These are phyloP conservation scores for Graphium colonna DNA, from an alignment of 2,888 invertebrate genomes.

Conservation along the genomic window DNA sequence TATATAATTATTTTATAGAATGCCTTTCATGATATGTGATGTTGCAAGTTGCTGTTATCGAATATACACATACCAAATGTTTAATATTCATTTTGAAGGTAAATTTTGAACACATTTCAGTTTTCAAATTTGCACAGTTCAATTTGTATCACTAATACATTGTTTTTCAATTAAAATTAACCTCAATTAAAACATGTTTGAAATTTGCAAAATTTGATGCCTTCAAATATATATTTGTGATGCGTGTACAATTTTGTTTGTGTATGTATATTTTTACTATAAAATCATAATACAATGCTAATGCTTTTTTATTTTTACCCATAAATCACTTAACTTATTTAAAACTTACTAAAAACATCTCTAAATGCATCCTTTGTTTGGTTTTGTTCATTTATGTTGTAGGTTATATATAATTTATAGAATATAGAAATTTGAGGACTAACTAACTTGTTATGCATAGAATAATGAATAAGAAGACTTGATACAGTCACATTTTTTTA, in stretches of 20 bases:
- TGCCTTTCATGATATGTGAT: constrained; percentile 13
- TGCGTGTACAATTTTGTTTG: constrained; percentile 71
- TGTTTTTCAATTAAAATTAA: constrained; percentile 8
- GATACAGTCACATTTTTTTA: too few species aligned
- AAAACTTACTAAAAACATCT: too few species aligned
- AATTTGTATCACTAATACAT: background rate
- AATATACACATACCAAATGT: constrained; percentile 17
- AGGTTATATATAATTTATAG: too few species aligned
- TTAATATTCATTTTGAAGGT: constrained; percentile 10
- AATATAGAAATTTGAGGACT: too few species aligned
- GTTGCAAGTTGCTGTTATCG: constrained; percentile 12
- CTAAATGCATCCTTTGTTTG: too few species aligned
- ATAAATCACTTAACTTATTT: too few species aligned
- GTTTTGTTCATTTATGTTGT: too few species aligned
- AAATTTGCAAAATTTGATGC: constrained; percentile 31
- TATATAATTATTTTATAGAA: constrained; percentile 17
- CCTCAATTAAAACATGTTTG: constrained; percentile 18
- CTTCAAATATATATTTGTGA: constrained; percentile 59
- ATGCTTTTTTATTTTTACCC: constrained; percentile 56
- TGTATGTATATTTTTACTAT: constrained; percentile 78
- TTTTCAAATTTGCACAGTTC: background rate
- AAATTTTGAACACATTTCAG: background rate
- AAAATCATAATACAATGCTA: constrained; percentile 76
- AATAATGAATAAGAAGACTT: constrained; percentile 4
- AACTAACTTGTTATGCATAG: too few species aligned